Conservation (phyloP, 2,888 invertebrate species). For the Dryomyza anilis region DNA sequence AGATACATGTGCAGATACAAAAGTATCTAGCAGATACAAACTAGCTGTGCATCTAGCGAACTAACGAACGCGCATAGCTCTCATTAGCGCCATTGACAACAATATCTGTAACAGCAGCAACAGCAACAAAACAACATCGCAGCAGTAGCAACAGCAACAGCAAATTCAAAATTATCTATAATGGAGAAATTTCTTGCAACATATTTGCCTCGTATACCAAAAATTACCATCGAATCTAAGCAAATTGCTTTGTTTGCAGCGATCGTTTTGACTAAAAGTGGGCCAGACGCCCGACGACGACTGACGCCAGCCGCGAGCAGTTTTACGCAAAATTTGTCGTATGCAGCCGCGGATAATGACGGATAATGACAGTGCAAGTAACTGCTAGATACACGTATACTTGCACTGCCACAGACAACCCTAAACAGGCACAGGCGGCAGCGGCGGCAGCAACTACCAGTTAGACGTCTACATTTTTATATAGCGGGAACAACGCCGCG, state of each 20-base stretch:
- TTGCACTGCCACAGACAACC: neutral
- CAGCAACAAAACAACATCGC: slow-evolving; percentile 1
- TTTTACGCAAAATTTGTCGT: no score
- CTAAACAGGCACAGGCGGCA: neutral
- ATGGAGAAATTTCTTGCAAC: slow-evolving; percentile 20
- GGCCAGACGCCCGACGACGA: slow-evolving; percentile 34
- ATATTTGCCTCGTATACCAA: slow-evolving; percentile 27
- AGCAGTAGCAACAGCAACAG: slow-evolving; percentile 12
- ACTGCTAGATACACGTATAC: neutral
- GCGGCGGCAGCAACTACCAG: neutral
- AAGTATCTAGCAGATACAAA: no score
- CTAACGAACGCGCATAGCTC: no score
- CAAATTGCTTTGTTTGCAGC: slow-evolving; percentile 4
- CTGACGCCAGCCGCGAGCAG: neutral
- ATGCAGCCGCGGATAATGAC: no score
- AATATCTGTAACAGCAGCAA: slow-evolving; percentile 27
- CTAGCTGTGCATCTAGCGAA: no score
- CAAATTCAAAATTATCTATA: slow-evolving; percentile 20
- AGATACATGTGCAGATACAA: no score
- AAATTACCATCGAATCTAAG: slow-evolving; percentile 33
- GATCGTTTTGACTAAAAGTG: slow-evolving; percentile 19
- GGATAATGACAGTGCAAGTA: no score
- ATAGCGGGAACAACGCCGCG: no score
- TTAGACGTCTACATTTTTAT: no score
- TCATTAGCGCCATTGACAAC: slow-evolving; percentile 5